Base-by-base conservation (phyloP, 2,888 invertebrate species). In the Catocala fraxini region DNA sequence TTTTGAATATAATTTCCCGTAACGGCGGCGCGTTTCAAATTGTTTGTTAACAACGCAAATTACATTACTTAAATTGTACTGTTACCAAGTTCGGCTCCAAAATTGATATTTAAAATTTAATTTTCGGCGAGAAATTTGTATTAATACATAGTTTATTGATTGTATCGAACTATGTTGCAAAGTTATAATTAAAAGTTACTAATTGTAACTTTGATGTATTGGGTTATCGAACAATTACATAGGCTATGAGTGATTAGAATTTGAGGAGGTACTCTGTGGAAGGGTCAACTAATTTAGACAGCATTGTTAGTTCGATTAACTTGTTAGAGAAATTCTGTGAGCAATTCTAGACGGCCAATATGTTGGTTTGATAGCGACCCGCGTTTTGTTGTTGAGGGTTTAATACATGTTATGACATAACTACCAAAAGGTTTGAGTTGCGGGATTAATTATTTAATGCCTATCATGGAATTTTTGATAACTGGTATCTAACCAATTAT, bases 1-100 rank as follows among this genome's bases (percentile, higher is more conserved):
- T 71, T 77, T 64, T 54, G 45, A 70, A 75, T 71, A 75, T 60
- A 73, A 73, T 74, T 78, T 71, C 51, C 57, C 55, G 63, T 60
- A 59, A 69, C 68, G 52, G 49, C 63, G 60, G 58, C 65, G 68
- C 62, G 61, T 74, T 75, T 68, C 59, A 71, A 80, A 79, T 83
- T 77, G 72, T 73, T 78, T 77, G 72, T 66, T 78, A 73, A 74
- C 65, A 70, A 74, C 47, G 43, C 55, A 57, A 74, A 77, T 73
- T 66, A 70, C 53, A 70, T 73, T 60, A 68, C 47, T 60, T 53
- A 68, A 68, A 69, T 74, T 68, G 39, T 63, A 51, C 56, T 59
- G 46, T 46, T 63, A 67, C 59, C 62, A 68, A 64, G 54, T 74
- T 68, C 54, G 25, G 62, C 51, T 56, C 56, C 53, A 59, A 60